A percentile compares a stretch with the other conserved stretches of the same genome.
phyloP scores from a whole-genome alignment of 2,113 vertebrate species.

The Aegypius monachus region DNA sequence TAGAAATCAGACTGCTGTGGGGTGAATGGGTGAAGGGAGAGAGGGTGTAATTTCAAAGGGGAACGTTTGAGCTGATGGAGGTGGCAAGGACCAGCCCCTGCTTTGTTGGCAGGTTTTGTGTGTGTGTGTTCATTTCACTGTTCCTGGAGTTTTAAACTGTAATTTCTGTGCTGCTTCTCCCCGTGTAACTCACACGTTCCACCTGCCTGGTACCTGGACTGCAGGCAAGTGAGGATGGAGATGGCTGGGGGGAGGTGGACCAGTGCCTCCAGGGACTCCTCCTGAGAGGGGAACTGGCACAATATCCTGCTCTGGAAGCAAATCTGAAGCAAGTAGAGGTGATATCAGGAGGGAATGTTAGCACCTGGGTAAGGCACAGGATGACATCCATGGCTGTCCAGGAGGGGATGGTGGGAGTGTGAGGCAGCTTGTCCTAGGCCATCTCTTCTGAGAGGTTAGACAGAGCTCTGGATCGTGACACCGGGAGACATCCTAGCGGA shows the following conservation, averaged over 20 bases:
- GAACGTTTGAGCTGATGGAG: not conserved
- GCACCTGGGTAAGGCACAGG: not conserved
- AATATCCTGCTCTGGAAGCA: not conserved
- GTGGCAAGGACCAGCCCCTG: not conserved
- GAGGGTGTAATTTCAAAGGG: not conserved
- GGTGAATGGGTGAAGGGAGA: not conserved
- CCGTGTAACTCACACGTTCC: fast-evolving
- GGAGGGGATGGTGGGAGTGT: not conserved
- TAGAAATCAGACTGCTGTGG: not conserved
- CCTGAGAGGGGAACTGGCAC: not conserved
- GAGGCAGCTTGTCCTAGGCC: not conserved
- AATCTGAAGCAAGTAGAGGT: not conserved
- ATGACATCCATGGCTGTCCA: not conserved
- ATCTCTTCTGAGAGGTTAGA: not conserved
- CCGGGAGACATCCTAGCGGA: not conserved
- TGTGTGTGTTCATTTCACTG: not conserved
- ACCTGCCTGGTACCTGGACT: not conserved
- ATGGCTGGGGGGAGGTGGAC: not conserved
- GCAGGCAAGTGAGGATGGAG: not conserved
- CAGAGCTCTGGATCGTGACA: not conserved
- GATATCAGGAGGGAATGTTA: not conserved
- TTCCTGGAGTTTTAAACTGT: not conserved
- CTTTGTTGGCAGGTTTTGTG: not conserved
- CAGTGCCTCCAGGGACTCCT: not conserved
- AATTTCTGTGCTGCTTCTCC: not conserved